Base-by-base conservation (phyloP, 2,113 vertebrate species). In the Cololabis saira region DNA sequence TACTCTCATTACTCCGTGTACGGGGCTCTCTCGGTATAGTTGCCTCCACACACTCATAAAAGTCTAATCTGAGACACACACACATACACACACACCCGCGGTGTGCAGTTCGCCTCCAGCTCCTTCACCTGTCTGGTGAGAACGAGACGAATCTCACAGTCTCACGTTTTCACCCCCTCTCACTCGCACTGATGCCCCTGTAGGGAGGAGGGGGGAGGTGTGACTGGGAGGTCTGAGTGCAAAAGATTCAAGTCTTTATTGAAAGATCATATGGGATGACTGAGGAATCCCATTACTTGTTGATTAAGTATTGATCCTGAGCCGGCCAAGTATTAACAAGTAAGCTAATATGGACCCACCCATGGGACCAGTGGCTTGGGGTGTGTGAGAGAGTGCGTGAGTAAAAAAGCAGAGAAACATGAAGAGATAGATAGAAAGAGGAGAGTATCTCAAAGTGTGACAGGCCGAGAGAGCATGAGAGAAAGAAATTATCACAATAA, bases 251-350 rank as follows among this genome's bases (percentile, higher is more conserved):
- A 94, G 94, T 95, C 95, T 96, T 96, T 98, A 98, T 97, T 98
- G 96, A 97, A 98, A 97, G 96, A 99, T 97, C 95, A 97, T 98
- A 98, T 93, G 94, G 94, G 95, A 97, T 95, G 96, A 96, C 95
- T 96, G 95, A 94, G 94, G 96, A 98, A 98, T 98, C 95, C 96
- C 95, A 98, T 98, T 98, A 98, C 95, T 98, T 98, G 96, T 98
- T 99, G 96, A 99, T 99, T 98, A 98, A 98, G 95, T 99, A 99
- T 99, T 98, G 97, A 99, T 99, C 96, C 93, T 75, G 87, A 88
- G 78, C 87, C 93, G 75, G 89, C 89, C 69, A 80, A 85, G 96
- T 98, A 99, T 99, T 98, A 99, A 99, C 97, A 98, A 98, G 96
- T 95, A 95, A 97, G 95, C 96, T 98, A 98, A 99, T 98, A 97